Evolutionary conservation across 2,888 invertebrate genomes (phyloP), one percentile per base, ranked within the genome.

Genomic region (Ormyrus nitidulus): DNA sequence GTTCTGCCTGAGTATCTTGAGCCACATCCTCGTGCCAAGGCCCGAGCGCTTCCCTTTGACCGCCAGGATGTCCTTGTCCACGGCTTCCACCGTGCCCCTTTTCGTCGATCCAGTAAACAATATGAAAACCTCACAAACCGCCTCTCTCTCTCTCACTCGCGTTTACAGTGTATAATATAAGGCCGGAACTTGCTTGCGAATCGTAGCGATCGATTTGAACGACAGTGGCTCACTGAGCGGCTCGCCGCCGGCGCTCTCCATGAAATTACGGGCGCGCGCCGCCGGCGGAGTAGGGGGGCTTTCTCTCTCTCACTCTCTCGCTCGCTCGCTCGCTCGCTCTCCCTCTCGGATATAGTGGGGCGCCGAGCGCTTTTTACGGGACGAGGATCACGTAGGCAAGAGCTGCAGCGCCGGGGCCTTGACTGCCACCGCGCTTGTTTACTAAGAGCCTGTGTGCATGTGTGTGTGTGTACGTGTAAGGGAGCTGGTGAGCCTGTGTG

Each of bases 1-100:
- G 82, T 90, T 90, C 78, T 90, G 90, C 70, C 90, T 83, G 10
- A 90, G 82, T 77, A 90, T 86, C 82, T 90, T 90, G 48, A 90
- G 86, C 90, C 90, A 90, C 90, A 90, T 90, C 80, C 82, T 86
- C 53, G 84, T 81, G 11, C 83, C 74, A 11, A 81, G 69, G 34
- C 79, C 73, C 48, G 77, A 81, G 48, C 75, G 76, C 79, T 86
- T 85, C 46, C 80, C 79, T 76, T 81, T 83, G 48, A 83, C 82
- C 76, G 83, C 84, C 83, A 84, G 82, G 82, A 83, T 85, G 69
- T 83, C 83, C 80, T 75, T 72, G 71, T 68, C 70, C 71, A 70
- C 78, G 77, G 70, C 56, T 19, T 64, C 70, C 48, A 72, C 76
- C 71, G 80, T 49, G 72, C 10, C 51, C 71, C 11, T 44, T 13